Conservation (phyloP, 2,797 vertebrate genomes). For the Synaphobranchus kaupii region DNA sequence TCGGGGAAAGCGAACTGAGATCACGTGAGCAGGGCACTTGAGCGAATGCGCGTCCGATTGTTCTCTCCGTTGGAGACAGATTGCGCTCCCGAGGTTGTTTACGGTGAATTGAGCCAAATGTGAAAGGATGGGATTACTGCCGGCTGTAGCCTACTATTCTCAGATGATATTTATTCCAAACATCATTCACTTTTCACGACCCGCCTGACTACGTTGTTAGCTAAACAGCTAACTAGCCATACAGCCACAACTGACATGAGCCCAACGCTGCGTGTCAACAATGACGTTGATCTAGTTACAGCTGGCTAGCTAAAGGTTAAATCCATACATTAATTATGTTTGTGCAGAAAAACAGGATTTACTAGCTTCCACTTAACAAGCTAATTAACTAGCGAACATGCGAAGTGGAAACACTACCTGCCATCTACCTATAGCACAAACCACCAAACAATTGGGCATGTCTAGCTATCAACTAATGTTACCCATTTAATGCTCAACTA, state of each 20-base stretch:
- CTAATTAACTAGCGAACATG: too few relatives aligned
- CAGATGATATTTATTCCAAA: background rate
- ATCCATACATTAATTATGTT: background rate
- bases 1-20: background rate
- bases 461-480: background rate
- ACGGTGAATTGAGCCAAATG: background rate
- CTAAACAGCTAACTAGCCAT: background rate
- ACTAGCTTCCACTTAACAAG: background rate
- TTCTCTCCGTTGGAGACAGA: background rate
- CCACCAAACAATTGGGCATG: background rate
- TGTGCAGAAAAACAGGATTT: background rate
- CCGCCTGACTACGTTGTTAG: background rate
- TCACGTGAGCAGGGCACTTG: background rate
- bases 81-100: background rate
- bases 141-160: background rate
- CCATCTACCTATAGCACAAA: background rate
- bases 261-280: background rate
- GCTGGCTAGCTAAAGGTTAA: background rate
- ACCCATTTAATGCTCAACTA: background rate
- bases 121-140: background rate
- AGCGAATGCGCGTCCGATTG: background rate
- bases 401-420: background rate
- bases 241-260: background rate
- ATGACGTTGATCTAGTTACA: background rate
- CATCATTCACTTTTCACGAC: background rate